Conservation (phyloP, 1,140 invertebrate species). For the Arctopsyche grandis region DNA sequence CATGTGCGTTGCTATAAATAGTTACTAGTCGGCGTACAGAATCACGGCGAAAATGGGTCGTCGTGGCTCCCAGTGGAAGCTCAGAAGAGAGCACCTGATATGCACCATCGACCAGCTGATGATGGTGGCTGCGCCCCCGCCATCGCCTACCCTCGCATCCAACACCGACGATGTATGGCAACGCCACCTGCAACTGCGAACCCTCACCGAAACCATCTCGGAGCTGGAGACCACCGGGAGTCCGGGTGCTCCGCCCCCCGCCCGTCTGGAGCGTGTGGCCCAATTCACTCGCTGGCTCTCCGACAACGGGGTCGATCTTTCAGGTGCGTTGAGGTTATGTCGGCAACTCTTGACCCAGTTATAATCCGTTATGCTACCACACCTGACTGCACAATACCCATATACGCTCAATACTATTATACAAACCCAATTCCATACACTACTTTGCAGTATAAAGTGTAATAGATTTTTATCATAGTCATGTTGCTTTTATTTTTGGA, state of each 20-base stretch:
- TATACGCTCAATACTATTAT: too few relatives aligned
- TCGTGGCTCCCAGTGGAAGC: background rate
- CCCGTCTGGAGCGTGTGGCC: background rate
- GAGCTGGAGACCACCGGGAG: background rate
- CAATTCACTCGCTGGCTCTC: slow-evolving; percentile 56
- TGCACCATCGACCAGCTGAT: background rate
- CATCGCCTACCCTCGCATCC: background rate
- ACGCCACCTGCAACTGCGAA: background rate
- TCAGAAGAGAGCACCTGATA: background rate
- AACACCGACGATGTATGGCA: background rate
- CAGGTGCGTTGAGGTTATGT: background rate
- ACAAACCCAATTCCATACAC: too few relatives aligned
- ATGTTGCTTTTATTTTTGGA: too few relatives aligned
- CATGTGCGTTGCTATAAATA: slow-evolving; percentile 26
- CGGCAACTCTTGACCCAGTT: background rate
- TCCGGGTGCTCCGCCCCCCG: too few relatives aligned
- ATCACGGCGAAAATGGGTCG: background rate
- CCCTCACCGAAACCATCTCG: background rate
- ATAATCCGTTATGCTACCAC: too few relatives aligned
- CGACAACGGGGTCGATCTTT: slow-evolving; percentile 54
- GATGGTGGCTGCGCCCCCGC: background rate
- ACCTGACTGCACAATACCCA: too few relatives aligned
- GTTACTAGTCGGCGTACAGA: background rate
- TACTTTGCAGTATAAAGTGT: too few relatives aligned
- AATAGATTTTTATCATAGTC: too few relatives aligned